Conservation (phyloP, 2,113 vertebrate genomes). For the Ardeotis arabs region DNA sequence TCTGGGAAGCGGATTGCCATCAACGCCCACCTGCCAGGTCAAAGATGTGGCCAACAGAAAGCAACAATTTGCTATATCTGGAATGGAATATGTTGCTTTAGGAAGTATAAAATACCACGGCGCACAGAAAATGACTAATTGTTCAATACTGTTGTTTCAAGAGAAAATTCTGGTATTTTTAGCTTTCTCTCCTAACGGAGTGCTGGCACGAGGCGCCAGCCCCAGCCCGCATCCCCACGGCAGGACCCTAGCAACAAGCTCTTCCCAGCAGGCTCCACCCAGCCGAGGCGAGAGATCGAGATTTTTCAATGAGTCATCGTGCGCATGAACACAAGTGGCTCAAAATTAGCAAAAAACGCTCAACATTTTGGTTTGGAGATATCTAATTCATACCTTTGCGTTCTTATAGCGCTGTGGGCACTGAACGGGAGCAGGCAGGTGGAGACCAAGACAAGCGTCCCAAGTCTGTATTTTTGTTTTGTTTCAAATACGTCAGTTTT, state of each 20-base stretch:
- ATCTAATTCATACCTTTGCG: background rate
- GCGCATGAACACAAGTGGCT: background rate
- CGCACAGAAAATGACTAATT: background rate
- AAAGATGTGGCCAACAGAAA: background rate
- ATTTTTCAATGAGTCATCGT: background rate
- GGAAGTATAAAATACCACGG: background rate
- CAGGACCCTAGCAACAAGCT: background rate
- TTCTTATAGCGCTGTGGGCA: background rate
- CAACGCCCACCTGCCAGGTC: background rate
- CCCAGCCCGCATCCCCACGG: background rate
- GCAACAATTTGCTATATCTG: background rate
- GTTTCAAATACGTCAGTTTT: background rate
- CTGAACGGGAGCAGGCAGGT: background rate
- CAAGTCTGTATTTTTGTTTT: background rate
- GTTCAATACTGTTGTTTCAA: background rate
- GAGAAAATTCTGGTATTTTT: background rate
- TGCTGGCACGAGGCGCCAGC: background rate
- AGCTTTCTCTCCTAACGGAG: background rate
- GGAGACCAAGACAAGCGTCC: background rate
- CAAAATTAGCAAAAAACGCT: background rate
- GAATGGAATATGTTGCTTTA: fast-evolving
- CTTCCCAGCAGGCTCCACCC: background rate
- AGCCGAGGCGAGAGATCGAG: background rate
- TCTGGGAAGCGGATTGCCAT: background rate
- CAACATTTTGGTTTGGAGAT: background rate